A percentile compares a stretch with the other conserved stretches of the same genome.
Conservation (phyloP, 1,140 invertebrate genomes). For the Drosophila nikananu region DNA sequence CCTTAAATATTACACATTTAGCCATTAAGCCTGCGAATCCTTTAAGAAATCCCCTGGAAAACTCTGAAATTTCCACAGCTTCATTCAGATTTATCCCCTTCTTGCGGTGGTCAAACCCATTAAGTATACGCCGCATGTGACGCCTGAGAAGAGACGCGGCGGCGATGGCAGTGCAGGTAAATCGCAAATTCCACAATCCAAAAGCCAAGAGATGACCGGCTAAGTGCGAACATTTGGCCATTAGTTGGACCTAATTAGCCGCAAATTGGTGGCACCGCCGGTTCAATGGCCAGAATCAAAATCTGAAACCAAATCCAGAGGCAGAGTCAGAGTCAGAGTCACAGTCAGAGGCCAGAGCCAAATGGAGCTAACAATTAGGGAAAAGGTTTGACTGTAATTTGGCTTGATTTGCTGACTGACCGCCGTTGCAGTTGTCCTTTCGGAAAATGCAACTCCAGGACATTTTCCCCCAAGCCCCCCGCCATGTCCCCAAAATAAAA, state of each 20-base stretch:
- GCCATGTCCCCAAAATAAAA: slow-evolving; percentile 28
- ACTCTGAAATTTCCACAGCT: neutral
- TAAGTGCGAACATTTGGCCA: slow-evolving; percentile 44
- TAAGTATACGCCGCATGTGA: slow-evolving; percentile 55
- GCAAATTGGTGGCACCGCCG: slow-evolving; percentile 50
- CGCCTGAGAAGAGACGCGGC: neutral
- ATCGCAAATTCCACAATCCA: slow-evolving; percentile 5
- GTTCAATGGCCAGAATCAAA: slow-evolving; percentile 36
- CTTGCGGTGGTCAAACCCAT: neutral
- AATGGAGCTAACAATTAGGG: slow-evolving; percentile 65
- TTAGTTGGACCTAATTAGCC: slow-evolving; percentile 52
- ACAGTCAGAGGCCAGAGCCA: slow-evolving; percentile 5
- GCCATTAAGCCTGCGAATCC: no score
- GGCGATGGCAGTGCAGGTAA: neutral
- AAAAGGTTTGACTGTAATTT: slow-evolving; percentile 70
- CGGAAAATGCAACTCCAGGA: slow-evolving; percentile 46
- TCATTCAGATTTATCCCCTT: neutral
- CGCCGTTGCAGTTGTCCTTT: slow-evolving; percentile 24
- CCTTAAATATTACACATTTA: neutral
- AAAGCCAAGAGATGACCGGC: neutral
- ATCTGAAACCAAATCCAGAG: neutral
- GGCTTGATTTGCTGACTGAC: slow-evolving; percentile 69
- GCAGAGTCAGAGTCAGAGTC: slow-evolving; percentile 7
- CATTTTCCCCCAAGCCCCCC: neutral
- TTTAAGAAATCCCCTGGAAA: neutral